Percentiles rank a stretch among this genome's conserved stretches.
Evolutionary conservation across 2,888 invertebrate genomes (phyloP).

Genomic region (Drosophila percnosoma): DNA sequence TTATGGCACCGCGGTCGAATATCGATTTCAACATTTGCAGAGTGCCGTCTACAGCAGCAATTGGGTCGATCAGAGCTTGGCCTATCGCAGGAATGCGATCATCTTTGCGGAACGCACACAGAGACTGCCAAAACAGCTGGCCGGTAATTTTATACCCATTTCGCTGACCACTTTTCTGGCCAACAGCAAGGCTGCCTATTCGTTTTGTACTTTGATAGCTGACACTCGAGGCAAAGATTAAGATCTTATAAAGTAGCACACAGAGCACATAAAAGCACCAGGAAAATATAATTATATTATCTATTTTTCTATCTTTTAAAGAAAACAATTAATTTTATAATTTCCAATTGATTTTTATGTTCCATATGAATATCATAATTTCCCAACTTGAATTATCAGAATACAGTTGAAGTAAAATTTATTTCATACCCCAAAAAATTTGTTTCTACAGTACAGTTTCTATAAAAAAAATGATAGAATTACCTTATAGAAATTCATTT

Average conservation of each 20-base stretch:
- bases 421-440: too few species aligned
- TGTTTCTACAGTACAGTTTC: not conserved
- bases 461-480: not conserved
- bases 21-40: conserved; percentile 39
- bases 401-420: too few species aligned
- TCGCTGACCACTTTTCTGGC: conserved; percentile 58
- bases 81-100: conserved; percentile 34
- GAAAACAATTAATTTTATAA: not conserved
- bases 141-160: conserved; percentile 64
- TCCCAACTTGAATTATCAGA: too few species aligned
- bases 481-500: not conserved
- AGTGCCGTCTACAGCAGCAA: conserved; percentile 60
- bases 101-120: conserved; percentile 56
- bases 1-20: conserved; percentile 46
- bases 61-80: conserved; percentile 55
- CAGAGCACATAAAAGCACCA: not conserved
- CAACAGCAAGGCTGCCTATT: conserved; percentile 68
- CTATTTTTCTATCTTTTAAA: too few species aligned
- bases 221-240: conserved; percentile 18
- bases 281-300: not conserved
- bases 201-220: conserved; percentile 60
- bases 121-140: conserved; percentile 27
- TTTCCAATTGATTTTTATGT: not conserved
- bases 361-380: too few species aligned
- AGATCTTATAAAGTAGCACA: not conserved